Evolutionary conservation across 2,888 invertebrate genomes (phyloP).

Genomic region (Pyrochroa serraticornis): DNA sequence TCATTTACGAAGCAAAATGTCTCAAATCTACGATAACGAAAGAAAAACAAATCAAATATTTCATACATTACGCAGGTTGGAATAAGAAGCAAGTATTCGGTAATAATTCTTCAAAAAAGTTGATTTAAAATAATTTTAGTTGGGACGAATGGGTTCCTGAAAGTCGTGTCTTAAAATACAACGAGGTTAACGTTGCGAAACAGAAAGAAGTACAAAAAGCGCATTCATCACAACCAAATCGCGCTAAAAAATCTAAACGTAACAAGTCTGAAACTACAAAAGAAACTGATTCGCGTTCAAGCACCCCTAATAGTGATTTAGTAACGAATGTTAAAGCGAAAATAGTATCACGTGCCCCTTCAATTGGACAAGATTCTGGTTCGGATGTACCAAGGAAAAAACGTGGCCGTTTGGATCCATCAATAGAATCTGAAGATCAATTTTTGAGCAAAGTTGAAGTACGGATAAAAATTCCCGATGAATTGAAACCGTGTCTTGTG

Average conservation of each 20-base stretch:
- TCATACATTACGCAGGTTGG: constrained; percentile 98
- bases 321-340: constrained; percentile 29
- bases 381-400: constrained; percentile 65
- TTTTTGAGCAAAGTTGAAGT: constrained; percentile 83
- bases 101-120: neutral
- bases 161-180: constrained; percentile 86
- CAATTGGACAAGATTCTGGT: constrained; percentile 59
- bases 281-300: constrained; percentile 66
- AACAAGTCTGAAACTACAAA: constrained; percentile 52
- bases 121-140: constrained; percentile 58
- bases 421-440: constrained; percentile 86
- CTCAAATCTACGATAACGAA: constrained; percentile 81
- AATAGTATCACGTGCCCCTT: constrained; percentile 47
- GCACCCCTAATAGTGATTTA: constrained; percentile 68
- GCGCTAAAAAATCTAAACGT: constrained; percentile 64
- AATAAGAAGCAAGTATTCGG: constrained; percentile 83
- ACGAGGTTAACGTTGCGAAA: constrained; percentile 84
- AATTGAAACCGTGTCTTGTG: constrained; percentile 88
- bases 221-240: constrained; percentile 73
- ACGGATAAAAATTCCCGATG: constrained; percentile 91
- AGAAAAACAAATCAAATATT: constrained; percentile 87
- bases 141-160: constrained; percentile 95
- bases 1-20: constrained; percentile 97
- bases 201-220: constrained; percentile 87
- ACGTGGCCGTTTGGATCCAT: constrained; percentile 69